Base-by-base conservation (phyloP, 2,797 vertebrate genomes). In the Myotis daubentonii region DNA sequence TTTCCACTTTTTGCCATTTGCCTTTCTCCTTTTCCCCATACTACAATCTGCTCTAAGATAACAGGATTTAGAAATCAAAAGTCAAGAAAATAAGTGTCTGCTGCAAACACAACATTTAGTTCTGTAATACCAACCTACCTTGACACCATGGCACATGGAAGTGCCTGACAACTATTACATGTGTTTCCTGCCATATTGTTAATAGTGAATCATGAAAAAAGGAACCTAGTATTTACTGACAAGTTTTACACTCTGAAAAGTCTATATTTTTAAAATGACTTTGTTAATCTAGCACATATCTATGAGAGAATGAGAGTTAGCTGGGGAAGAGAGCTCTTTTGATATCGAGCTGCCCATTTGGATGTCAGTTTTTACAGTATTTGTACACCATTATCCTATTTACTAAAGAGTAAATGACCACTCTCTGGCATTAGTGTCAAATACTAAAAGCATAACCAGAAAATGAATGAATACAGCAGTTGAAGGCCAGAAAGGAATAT, bases 391-490 rank as follows among this genome's bases (percentile, higher is more conserved):
- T 74, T 89, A 87, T 87, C 15, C 10, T 70, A 65, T 89, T 94
- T 92, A 75, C 44, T 68, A 87, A 87, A 92, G 22, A 94, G 13
- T 1, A 81, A 85, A 81, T 88, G 23, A 62, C 60, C 47, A 68
- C 11, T 88, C 72, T 95, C 38, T 93, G 75, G 49, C 51, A 66
- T 47, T 87, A 55, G 5, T 81, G 72, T 81, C 87, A 91, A 87
- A 80, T 83, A 86, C n/a, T 86, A 62, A 93, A 88, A 89, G 13
- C n/a, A 47, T n/a, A 51, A 78, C 22, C 65, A 65, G 65, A 57
- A 87, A 94, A 66, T 92, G 76, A 89, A 91, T 89, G 16, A 93
- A 49, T 51, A 20, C 8, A 87, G 25, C n/a, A 79, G 15, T 15
- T 55, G 49, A 80, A 91, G 3, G 28, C 25, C 33, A 85, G 44